Conservation (phyloP, 2,797 vertebrate genomes). For the Eulemur coronatus region DNA sequence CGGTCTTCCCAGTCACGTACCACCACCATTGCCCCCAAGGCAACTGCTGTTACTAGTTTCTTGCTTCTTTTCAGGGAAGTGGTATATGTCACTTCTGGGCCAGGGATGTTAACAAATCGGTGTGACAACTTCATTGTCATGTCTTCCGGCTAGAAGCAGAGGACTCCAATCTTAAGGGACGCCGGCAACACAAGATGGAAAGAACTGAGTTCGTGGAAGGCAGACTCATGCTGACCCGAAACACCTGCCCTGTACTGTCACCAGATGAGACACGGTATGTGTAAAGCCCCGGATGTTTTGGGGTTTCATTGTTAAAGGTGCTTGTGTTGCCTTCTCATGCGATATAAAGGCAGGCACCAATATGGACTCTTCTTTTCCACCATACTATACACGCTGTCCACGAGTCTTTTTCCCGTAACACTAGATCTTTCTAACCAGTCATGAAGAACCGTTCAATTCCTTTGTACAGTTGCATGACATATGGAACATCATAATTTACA, state of each 20-base stretch:
- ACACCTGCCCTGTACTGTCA: neutral
- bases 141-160: neutral
- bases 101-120: rapidly evolving
- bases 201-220: rapidly evolving
- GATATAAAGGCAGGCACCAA: neutral
- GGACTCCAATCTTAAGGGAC: neutral
- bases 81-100: neutral
- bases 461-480: rapidly evolving
- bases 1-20: rapidly evolving
- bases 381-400: rapidly evolving
- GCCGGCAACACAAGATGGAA: neutral
- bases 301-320: neutral
- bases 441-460: rapidly evolving
- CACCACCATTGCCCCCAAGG: neutral
- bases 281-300: too few relatives aligned
- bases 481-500: rapidly evolving
- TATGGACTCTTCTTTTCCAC: neutral
- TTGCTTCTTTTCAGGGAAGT: neutral
- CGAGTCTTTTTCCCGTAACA: neutral
- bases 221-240: neutral
- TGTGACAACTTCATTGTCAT: neutral
- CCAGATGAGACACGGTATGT: rapidly evolving
- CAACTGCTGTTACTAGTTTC: neutral
- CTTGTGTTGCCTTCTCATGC: neutral
- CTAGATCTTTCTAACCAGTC: neutral